Conservation (phyloP, 1,140 invertebrate genomes). For the Nephila pilipes region DNA sequence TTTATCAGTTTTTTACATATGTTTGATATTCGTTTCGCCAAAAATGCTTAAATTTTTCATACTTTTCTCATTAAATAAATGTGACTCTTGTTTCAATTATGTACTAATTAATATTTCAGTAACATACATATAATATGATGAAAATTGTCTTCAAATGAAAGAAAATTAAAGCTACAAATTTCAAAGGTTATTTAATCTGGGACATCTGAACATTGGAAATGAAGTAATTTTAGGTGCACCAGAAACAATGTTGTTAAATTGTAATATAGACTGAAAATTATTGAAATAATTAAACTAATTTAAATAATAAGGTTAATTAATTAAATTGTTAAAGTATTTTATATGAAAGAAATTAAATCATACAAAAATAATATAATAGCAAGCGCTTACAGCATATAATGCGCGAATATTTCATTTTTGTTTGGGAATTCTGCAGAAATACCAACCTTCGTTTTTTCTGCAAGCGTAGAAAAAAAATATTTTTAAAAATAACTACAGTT, state of each 20-base stretch:
- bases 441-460: neutral
- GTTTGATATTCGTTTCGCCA: no score
- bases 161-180: no score
- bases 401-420: neutral
- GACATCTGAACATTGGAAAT: no score
- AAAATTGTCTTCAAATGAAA: no score
- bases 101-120: no score
- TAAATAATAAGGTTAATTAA: neutral
- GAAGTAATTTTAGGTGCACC: no score
- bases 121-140: no score
- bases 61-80: no score
- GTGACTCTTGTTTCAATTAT: no score
- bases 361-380: neutral
- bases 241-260: neutral
- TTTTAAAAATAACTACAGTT: constrained; percentile 4
- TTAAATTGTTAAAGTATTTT: neutral
- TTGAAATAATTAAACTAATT: neutral
- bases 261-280: neutral
- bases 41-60: no score
- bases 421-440: neutral
- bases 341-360: neutral
- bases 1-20: no score
- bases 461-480: neutral
- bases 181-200: no score
- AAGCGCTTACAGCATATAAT: neutral